Evolutionary conservation across 2,113 vertebrate species (phyloP).

Genomic region (Erythrolamprus reginae): DNA sequence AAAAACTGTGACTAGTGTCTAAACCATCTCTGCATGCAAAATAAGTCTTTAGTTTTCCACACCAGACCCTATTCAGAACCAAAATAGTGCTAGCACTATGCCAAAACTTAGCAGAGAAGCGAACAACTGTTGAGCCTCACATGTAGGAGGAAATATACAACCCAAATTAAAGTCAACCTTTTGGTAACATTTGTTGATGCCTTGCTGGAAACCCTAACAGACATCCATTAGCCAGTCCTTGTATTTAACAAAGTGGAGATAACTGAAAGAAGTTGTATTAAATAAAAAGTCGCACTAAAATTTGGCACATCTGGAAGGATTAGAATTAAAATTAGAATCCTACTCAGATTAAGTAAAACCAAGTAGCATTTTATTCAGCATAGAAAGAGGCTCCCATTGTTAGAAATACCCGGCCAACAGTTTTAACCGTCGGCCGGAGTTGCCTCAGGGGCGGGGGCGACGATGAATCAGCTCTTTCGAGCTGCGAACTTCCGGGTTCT

Average conservation of each 20-base stretch:
- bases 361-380: not conserved
- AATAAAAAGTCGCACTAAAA: not conserved
- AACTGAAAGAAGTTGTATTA: not conserved
- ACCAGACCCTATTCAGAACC: not conserved
- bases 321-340: not conserved
- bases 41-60: not conserved
- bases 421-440: no score
- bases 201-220: not conserved
- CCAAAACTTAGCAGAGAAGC: not conserved
- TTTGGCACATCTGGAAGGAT: not conserved
- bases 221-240: not conserved
- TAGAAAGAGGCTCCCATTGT: not conserved
- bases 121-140: not conserved
- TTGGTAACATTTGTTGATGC: not conserved
- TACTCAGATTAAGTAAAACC: not conserved
- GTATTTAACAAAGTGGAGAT: not conserved
- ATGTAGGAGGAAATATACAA: not conserved
- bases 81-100: not conserved
- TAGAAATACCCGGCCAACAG: no score
- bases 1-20: not conserved
- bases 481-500: no score
- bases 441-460: no score
- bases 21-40: not conserved
- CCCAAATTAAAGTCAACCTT: not conserved
- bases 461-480: no score